Conservation (phyloP, 2,888 invertebrate species). For the Ochropleura plecta region DNA sequence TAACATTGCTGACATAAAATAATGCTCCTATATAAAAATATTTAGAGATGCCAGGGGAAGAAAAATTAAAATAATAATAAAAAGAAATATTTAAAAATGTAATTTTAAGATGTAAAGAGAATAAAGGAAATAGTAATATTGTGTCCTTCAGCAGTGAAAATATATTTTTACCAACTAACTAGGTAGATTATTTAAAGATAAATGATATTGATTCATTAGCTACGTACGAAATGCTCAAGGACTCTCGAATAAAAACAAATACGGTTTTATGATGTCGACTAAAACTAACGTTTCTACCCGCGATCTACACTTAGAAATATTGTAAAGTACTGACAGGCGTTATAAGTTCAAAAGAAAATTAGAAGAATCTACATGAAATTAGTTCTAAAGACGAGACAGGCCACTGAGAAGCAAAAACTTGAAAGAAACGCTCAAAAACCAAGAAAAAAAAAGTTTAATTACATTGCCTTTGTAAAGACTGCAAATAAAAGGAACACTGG, state of each 20-base stretch:
- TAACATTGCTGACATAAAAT: constrained; percentile 29
- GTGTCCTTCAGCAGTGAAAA: neutral
- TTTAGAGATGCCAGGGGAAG: neutral
- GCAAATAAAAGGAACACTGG: constrained; percentile 43
- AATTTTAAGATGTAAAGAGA: too few relatives aligned
- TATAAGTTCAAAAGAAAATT: too few relatives aligned
- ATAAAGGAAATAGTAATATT: neutral
- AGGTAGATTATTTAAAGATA: neutral
- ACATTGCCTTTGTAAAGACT: constrained; percentile 30
- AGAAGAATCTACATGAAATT: neutral
- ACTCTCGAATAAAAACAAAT: neutral
- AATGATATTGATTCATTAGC: neutral
- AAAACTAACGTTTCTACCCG: neutral
- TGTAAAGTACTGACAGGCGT: neutral
- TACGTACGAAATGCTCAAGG: neutral
- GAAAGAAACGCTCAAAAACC: constrained; percentile 3
- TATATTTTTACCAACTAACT: neutral
- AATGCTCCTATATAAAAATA: constrained; percentile 23
- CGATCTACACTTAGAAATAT: too few relatives aligned
- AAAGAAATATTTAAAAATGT: too few relatives aligned
- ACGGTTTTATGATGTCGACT: neutral
- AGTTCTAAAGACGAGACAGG: neutral
- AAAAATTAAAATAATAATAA: neutral
- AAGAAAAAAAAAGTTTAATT: constrained; percentile 39
- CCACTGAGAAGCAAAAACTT: constrained; percentile 19